These are phyloP conservation scores for Parasteatoda tepidariorum DNA, from an alignment of 1,140 invertebrate species.

Conservation along the genomic window DNA sequence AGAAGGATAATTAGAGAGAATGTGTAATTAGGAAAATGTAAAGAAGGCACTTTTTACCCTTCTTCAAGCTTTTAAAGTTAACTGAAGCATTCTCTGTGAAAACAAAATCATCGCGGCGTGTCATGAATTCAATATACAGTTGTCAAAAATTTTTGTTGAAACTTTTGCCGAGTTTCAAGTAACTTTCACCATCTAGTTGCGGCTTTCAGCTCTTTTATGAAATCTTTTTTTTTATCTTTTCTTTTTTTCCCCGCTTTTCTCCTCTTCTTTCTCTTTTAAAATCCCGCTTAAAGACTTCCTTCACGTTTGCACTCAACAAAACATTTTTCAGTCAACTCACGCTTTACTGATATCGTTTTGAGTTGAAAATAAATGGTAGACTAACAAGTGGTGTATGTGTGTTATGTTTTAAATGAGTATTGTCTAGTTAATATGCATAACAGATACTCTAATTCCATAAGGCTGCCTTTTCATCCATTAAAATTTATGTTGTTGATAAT, in stretches of 20 bases:
- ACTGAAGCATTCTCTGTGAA: not conserved
- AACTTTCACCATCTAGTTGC: not conserved
- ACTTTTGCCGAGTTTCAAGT: not conserved
- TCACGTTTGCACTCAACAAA: not conserved
- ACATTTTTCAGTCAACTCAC: not conserved
- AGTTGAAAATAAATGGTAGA: not conserved
- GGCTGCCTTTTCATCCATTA: constrained; percentile 1
- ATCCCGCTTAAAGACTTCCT: constrained; percentile 1
- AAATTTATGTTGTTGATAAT: too few species aligned
- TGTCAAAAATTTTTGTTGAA: constrained; percentile 13
- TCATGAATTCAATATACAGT: constrained; percentile 2
- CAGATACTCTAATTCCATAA: too few species aligned
- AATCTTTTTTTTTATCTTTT: too few species aligned
- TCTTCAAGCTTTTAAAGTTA: not conserved
- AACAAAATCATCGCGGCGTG: not conserved
- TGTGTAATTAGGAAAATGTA: constrained; percentile 9
- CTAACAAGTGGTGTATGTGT: not conserved
- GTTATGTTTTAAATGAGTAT: too few species aligned
- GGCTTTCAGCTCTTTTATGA: not conserved
- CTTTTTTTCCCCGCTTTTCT: not conserved
- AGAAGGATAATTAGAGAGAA: not conserved
- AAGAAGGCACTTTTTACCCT: not conserved
- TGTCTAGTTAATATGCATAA: too few species aligned
- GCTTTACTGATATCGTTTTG: not conserved
- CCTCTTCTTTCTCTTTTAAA: not conserved